These are phyloP conservation scores for Drosophila planitibia DNA, from an alignment of 2,888 invertebrate genomes.

Conservation along the genomic window DNA sequence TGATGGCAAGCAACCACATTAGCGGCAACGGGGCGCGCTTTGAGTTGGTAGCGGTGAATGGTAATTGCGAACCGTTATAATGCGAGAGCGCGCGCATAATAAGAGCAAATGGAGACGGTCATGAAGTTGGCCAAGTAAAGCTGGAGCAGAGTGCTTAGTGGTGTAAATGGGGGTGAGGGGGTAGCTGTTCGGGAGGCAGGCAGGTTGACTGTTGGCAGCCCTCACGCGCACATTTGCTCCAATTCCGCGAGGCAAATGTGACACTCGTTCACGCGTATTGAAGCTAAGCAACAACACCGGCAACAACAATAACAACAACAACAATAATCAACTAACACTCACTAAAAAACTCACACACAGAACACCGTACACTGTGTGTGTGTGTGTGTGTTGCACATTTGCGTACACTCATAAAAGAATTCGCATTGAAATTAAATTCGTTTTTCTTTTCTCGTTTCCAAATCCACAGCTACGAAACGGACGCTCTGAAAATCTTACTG, in stretches of 20 bases:
- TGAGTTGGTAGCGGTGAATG: slow-evolving; percentile 78
- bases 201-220: slow-evolving; percentile 47
- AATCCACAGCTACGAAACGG: background rate
- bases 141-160: slow-evolving; percentile 1
- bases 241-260: slow-evolving; percentile 75
- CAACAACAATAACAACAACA: slow-evolving; percentile 5
- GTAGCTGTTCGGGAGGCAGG: background rate
- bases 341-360: background rate
- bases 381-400: slow-evolving; percentile 27
- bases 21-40: slow-evolving; percentile 67
- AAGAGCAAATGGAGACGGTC: slow-evolving; percentile 60
- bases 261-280: slow-evolving; percentile 58
- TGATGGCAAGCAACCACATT: slow-evolving; percentile 61
- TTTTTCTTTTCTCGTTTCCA: background rate
- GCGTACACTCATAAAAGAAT: slow-evolving; percentile 26
- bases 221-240: slow-evolving; percentile 74
- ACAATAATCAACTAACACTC: background rate
- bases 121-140: slow-evolving; percentile 20
- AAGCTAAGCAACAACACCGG: slow-evolving; percentile 7
- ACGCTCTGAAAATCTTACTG: background rate
- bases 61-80: slow-evolving; percentile 79
- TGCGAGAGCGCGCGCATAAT: slow-evolving; percentile 77
- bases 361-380: background rate
- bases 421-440: background rate
- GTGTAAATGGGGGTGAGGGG: background rate